A percentile compares a stretch with the other conserved stretches of the same genome.
These are phyloP conservation scores for Vireo altiloquus DNA, from an alignment of 2,113 vertebrate species.

Conservation along the genomic window DNA sequence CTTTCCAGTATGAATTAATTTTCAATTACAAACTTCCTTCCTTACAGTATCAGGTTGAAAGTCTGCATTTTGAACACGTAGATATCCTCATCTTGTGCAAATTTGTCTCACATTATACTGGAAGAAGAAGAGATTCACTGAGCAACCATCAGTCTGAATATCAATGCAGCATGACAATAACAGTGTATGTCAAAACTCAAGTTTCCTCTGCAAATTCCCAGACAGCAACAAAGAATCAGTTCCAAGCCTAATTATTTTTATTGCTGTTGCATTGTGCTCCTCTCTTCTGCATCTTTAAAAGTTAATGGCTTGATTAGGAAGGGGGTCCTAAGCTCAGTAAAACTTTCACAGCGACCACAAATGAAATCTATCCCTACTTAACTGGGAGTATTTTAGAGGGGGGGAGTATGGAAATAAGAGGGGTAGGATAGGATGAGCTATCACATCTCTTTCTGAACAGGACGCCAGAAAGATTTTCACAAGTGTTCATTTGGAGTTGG, in stretches of 20 bases:
- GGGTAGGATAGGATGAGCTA: background rate
- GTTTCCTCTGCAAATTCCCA: slow-evolving; percentile 18
- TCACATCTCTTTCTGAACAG: background rate
- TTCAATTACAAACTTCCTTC: slow-evolving; percentile 56
- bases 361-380: background rate
- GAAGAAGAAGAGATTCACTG: background rate
- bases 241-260: slow-evolving; percentile 16
- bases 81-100: slow-evolving; percentile 20
- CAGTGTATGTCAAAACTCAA: background rate
- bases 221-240: background rate
- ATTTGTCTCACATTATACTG: slow-evolving; percentile 23
- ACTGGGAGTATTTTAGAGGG: background rate
- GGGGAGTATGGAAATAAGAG: background rate
- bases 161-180: slow-evolving; percentile 28
- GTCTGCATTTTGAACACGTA: slow-evolving; percentile 42
- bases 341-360: background rate
- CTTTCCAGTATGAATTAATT: slow-evolving; percentile 67
- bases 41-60: slow-evolving; percentile 17
- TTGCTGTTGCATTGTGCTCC: background rate
- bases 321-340: background rate
- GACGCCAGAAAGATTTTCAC: background rate
- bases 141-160: slow-evolving; percentile 26
- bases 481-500: background rate
- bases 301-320: slow-evolving; percentile 11
- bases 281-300: background rate